Evolutionary conservation across 2,888 invertebrate genomes (phyloP).

Genomic region (Drosophila mettleri): DNA sequence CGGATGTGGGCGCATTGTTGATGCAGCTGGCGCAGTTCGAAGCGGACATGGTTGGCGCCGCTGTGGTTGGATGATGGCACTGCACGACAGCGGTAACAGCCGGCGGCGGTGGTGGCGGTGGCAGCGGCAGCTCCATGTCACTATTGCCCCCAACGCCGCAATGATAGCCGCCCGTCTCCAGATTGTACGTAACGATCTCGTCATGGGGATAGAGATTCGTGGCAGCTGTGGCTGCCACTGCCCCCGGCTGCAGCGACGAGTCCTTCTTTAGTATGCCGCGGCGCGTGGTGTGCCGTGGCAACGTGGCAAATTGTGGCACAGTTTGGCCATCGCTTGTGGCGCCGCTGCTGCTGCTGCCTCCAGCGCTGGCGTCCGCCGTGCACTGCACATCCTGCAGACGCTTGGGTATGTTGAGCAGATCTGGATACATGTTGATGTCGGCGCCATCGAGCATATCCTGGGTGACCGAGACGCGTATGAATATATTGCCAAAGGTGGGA

Average conservation of each 20-base stretch:
- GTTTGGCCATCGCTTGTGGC: constrained; percentile 61
- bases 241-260: constrained; percentile 75
- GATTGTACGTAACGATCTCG: constrained; percentile 84
- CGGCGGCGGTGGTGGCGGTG: constrained; percentile 81
- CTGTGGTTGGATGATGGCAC: constrained; percentile 72
- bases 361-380: constrained; percentile 24
- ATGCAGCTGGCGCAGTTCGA: constrained; percentile 75
- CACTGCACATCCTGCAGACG: constrained; percentile 84
- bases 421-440: constrained; percentile 91
- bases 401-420: constrained; percentile 90
- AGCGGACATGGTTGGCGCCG: constrained; percentile 56
- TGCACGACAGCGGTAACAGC: constrained; percentile 72
- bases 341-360: constrained; percentile 9
- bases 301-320: constrained; percentile 84
- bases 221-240: constrained; percentile 64
- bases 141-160: constrained; percentile 28
- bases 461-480: constrained; percentile 92
- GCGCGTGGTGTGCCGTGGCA: constrained; percentile 85
- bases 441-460: constrained; percentile 88
- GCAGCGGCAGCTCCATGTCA: constrained; percentile 77
- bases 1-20: constrained; percentile 61
- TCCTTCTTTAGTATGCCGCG: constrained; percentile 85
- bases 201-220: constrained; percentile 84
- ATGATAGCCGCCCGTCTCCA: constrained; percentile 81
- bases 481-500: constrained; percentile 88